Conservation (phyloP, 2,113 vertebrate species). For the Epinephelus fuscoguttatus region DNA sequence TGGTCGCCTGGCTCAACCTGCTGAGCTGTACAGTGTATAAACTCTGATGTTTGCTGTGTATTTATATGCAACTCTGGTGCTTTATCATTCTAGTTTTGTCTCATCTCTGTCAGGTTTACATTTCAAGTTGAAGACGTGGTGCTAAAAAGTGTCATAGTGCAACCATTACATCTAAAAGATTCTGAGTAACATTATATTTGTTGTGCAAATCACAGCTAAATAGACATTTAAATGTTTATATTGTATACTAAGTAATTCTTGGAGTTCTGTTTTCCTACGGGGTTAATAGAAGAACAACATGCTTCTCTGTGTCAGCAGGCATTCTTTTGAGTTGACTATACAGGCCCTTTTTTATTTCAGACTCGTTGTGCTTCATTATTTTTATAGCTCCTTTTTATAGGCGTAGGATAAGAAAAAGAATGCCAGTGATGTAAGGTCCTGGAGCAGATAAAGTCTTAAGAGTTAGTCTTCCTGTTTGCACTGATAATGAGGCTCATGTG, state of each 20-base stretch:
- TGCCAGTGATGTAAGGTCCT: conserved; percentile 27
- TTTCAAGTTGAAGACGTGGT: neutral
- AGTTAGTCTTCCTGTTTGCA: conserved; percentile 44
- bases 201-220: neutral
- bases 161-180: neutral
- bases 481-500: conserved; percentile 13
- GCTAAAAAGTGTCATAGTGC: neutral
- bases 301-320: conserved; percentile 17
- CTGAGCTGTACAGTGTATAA: neutral
- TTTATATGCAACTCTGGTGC: neutral
- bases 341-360: conserved; percentile 31
- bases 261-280: neutral
- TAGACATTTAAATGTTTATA: neutral
- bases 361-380: conserved; percentile 53
- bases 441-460: conserved; percentile 5
- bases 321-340: conserved; percentile 39
- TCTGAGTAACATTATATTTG: neutral
- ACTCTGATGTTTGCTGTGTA: neutral
- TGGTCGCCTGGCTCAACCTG: neutral
- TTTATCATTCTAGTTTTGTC: neutral
- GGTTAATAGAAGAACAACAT: conserved; percentile 12
- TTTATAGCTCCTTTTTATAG: conserved; percentile 71
- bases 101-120: neutral
- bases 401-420: conserved; percentile 41
- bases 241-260: conserved; percentile 4